Conservation (phyloP, 2,113 vertebrate species). For the Corythaeola cristata region DNA sequence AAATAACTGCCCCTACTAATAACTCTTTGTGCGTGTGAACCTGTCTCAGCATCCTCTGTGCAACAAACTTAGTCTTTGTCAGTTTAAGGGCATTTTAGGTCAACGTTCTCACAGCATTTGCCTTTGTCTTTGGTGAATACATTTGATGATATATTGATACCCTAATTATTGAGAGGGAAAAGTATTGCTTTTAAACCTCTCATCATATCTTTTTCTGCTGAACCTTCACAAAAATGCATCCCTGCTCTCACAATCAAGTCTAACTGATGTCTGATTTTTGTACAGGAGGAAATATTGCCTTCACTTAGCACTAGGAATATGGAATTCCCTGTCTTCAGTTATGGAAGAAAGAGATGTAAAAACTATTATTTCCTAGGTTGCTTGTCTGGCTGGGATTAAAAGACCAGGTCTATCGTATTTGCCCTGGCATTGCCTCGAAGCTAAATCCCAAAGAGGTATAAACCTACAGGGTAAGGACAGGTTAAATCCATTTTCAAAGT, state of each 20-base stretch:
- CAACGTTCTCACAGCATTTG: neutral
- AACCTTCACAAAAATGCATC: neutral
- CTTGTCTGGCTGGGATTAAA: neutral
- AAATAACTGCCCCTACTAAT: neutral
- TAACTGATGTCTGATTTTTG: neutral
- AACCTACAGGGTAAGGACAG: neutral
- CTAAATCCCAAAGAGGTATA: neutral
- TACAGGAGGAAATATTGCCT: neutral
- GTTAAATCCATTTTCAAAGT: conserved; percentile 32
- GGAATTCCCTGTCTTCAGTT: neutral
- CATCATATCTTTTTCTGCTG: neutral
- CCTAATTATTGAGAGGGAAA: neutral
- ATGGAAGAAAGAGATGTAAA: neutral
- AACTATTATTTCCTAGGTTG: neutral
- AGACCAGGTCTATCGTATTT: neutral
- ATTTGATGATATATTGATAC: neutral
- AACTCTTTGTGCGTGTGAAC: neutral
- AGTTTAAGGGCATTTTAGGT: neutral
- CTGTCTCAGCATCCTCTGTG: neutral
- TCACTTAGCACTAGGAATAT: neutral
- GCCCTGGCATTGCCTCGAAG: neutral
- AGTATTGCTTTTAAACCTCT: neutral
- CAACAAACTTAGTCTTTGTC: neutral
- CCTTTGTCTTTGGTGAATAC: neutral
- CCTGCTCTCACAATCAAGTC: neutral